These are phyloP conservation scores for Platichthys stellatus DNA, from an alignment of 2,113 vertebrate genomes.

Conservation along the genomic window DNA sequence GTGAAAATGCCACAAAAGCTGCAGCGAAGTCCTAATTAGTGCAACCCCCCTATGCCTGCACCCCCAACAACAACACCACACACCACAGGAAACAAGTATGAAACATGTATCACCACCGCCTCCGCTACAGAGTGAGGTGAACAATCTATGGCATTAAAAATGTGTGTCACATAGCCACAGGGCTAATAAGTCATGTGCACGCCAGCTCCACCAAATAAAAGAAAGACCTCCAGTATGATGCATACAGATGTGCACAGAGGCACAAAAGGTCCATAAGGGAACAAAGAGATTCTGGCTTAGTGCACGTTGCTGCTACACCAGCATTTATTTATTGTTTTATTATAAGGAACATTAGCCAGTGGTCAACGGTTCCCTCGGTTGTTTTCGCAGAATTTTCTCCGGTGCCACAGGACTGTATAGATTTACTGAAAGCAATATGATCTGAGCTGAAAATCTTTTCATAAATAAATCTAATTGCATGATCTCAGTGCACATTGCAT, in stretches of 20 bases:
- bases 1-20: constrained; percentile 67
- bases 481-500: constrained; percentile 18
- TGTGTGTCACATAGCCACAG: constrained; percentile 29
- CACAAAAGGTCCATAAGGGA: constrained; percentile 31
- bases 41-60: constrained; percentile 36
- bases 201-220: constrained; percentile 28
- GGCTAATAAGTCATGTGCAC: constrained; percentile 38
- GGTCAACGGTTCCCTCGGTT: constrained; percentile 18
- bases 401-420: neutral
- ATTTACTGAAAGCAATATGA: constrained; percentile 42
- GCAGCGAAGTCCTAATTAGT: constrained; percentile 74
- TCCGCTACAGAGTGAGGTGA: constrained; percentile 14
- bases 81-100: constrained; percentile 41
- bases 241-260: constrained; percentile 23
- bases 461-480: constrained; percentile 45
- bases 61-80: constrained; percentile 44
- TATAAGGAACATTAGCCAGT: constrained; percentile 19
- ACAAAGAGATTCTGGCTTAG: constrained; percentile 32
- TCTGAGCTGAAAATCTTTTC: constrained; percentile 20
- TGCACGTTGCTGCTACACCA: constrained; percentile 18
- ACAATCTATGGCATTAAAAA: constrained; percentile 49
- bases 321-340: constrained; percentile 44
- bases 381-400: constrained; percentile 38
- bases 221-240: constrained; percentile 15
- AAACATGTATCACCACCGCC: constrained; percentile 43